These are phyloP conservation scores for Pyrrhosoma nymphula DNA, from an alignment of 2,888 invertebrate species.

Conservation along the genomic window DNA sequence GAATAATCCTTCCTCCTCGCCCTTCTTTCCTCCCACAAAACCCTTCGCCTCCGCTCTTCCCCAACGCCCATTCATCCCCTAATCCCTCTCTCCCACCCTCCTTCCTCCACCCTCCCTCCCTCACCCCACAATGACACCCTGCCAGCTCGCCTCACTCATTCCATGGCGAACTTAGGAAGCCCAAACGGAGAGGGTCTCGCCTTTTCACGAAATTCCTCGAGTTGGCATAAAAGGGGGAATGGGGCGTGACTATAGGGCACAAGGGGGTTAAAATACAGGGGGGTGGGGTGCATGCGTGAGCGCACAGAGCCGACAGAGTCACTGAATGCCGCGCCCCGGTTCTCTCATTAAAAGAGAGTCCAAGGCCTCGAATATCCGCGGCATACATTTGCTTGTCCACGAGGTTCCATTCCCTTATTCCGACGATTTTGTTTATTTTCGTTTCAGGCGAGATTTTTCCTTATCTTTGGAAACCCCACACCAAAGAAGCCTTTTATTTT, in stretches of 20 bases:
- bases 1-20: background rate
- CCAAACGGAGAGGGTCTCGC: background rate
- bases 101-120: background rate
- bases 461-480: no score
- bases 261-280: background rate
- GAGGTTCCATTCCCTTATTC: no score
- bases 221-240: background rate
- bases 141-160: no score
- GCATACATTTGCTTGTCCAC: no score
- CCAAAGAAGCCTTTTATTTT: no score
- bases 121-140: background rate
- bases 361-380: no score
- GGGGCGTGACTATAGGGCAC: background rate
- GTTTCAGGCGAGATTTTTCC: no score
- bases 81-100: background rate
- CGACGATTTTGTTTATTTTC: no score
- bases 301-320: no score
- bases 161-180: background rate
- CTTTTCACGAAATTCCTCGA: background rate
- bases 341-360: no score
- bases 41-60: background rate
- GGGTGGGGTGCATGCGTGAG: no score
- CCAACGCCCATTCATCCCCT: background rate
- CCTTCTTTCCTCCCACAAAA: background rate
- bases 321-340: no score